A percentile compares a stretch with the other conserved stretches of the same genome.
These are phyloP conservation scores for Drosophila lacteicornis DNA, from an alignment of 1,140 invertebrate genomes.

Conservation along the genomic window DNA sequence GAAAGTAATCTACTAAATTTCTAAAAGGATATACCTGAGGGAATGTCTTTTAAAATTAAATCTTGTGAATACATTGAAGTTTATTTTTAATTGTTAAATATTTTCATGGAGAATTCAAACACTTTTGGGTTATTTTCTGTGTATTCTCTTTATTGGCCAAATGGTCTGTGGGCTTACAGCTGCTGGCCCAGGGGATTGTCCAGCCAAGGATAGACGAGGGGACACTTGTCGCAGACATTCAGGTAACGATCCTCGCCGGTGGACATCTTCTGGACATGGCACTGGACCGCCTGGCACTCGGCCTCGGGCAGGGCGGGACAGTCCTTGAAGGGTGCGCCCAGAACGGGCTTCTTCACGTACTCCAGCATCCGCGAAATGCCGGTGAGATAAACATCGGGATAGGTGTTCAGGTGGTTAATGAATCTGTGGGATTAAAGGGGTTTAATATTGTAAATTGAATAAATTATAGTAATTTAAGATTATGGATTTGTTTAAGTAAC, in stretches of 20 bases:
- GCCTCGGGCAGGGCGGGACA: conserved; percentile 58
- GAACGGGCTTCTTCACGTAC: conserved; percentile 68
- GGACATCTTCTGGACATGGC: conserved; percentile 73
- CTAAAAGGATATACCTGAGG: too few species aligned
- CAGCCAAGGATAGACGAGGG: conserved; percentile 85
- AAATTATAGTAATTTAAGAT: too few species aligned
- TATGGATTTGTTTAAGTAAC: too few species aligned
- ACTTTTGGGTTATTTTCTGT: conserved; percentile 27
- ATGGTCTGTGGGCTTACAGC: conserved; percentile 26
- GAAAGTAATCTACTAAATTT: too few species aligned
- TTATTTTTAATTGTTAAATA: too few species aligned
- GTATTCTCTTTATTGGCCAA: conserved; percentile 33
- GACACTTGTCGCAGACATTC: conserved; percentile 85
- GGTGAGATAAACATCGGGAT: conserved; percentile 86
- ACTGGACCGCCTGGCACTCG: conserved; percentile 67
- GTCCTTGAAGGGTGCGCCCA: conserved; percentile 67
- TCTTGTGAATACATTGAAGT: too few species aligned
- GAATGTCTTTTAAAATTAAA: too few species aligned
- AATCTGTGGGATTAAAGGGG: conserved; percentile 75
- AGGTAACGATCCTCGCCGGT: conserved; percentile 83
- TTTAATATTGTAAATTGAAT: too few species aligned
- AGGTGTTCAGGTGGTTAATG: conserved; percentile 84
- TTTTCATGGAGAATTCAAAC: not conserved
- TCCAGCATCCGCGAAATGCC: conserved; percentile 71
- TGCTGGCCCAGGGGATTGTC: conserved; percentile 82